Evolutionary conservation across 2,113 vertebrate genomes (phyloP), one percentile per base, ranked within the genome.

Genomic region (Phodopus roborovskii): DNA sequence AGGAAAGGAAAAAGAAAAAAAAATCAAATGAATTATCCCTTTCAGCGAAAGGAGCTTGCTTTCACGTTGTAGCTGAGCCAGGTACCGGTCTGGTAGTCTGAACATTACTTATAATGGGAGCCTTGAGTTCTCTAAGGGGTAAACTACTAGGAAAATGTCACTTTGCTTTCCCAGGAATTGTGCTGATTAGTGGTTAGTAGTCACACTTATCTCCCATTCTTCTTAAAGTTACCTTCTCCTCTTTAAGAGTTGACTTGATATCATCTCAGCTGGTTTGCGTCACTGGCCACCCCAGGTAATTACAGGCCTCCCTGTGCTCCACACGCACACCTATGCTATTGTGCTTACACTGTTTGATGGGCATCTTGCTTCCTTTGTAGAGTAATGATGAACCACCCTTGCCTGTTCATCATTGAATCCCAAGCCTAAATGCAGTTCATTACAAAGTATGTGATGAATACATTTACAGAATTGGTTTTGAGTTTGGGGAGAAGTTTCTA

Each of bases 401-500:
- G 53, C 42, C 56, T 93, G 42, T 74, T 91, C n/a, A n/a, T 53
- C 45, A 75, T 0, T 81, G 58, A 88, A 88, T 75, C 5, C 66
- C 50, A 88, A 45, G 19, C 75, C 71, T 60, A 24, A 79, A 39
- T 36, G 45, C 7, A 74, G 53, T 48, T 28, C 8, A 22, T 70
- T 88, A 62, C 58, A 71, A 92, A 95, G 42, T 28, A 64, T 36
- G 75, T 60, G 79, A 17, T 88, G 45, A 86, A 73, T 60, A 89
- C 56, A 28, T 83, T 83, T 85, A 77, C 16, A 78, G 10, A 75
- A 90, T 15, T 96, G 45, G 92, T 85, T 88, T 88, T 50, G 92
- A 96, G 82, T 78, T 26, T 82, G 36, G 68, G 68, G 68, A 93
- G 62, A 89, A 28, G 78, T 60, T 96, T 94, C 70, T 86, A 85